These are phyloP conservation scores for Druceiella hillmani DNA, from an alignment of 2,888 invertebrate species.

Conservation along the genomic window DNA sequence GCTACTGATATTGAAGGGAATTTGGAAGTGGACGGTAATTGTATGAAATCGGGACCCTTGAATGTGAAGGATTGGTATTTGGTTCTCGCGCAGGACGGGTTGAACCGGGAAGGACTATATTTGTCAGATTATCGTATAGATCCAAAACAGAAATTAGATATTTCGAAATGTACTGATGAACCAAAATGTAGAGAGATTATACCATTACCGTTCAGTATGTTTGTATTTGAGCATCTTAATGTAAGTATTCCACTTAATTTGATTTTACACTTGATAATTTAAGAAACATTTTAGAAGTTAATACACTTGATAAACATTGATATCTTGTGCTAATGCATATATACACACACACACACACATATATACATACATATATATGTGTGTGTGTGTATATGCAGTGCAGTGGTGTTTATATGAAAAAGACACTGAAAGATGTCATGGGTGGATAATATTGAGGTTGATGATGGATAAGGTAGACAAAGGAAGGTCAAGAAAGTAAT, in stretches of 20 bases:
- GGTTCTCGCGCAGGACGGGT: constrained; percentile 54
- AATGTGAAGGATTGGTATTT: constrained; percentile 63
- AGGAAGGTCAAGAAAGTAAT: no score
- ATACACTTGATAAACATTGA: no score
- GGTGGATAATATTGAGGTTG: no score
- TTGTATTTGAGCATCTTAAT: constrained; percentile 59
- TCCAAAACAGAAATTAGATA: constrained; percentile 23
- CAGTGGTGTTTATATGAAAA: no score
- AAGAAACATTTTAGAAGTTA: no score
- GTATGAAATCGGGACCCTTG: constrained; percentile 59
- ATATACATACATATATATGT: no score
- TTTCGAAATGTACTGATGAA: constrained; percentile 30
- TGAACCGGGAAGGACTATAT: constrained; percentile 34
- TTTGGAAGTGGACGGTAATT: constrained; percentile 58
- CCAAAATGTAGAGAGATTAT: constrained; percentile 63
- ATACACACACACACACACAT: no score
- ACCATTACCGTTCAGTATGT: constrained; percentile 54
- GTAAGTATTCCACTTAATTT: constrained; percentile 30
- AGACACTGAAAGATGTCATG: no score
- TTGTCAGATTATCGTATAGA: constrained; percentile 17
- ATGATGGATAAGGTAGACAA: no score
- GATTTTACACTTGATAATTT: no score
- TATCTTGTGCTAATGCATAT: no score
- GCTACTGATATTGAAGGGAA: constrained; percentile 57
- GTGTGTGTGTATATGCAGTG: no score